Conservation (phyloP, 2,888 invertebrate species). For the Drepana falcataria region DNA sequence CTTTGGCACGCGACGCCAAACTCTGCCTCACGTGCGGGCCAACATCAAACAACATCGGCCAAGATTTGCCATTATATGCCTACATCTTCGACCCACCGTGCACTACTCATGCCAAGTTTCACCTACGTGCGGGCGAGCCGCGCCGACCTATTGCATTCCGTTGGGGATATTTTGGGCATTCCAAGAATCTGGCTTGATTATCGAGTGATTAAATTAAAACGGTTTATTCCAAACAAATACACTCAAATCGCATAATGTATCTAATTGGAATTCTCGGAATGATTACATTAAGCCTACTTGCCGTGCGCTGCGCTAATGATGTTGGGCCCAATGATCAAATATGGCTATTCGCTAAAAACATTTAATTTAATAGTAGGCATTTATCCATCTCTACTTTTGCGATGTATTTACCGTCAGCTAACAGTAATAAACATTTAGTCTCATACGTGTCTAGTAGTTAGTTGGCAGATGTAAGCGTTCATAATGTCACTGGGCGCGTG, state of each 20-base stretch:
- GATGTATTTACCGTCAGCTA: not conserved
- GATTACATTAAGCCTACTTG: too few species aligned
- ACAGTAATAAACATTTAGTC: constrained; percentile 2
- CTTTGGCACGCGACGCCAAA: constrained; percentile 54
- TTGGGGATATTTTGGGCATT: constrained; percentile 31
- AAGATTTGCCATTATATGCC: constrained; percentile 5
- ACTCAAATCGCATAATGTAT: too few species aligned
- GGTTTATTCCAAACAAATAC: not conserved
- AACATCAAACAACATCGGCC: constrained; percentile 9
- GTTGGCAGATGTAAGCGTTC: constrained; percentile 20
- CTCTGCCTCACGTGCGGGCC: constrained; percentile 26
- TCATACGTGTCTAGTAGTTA: not conserved
- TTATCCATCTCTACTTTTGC: not conserved
- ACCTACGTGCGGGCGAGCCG: constrained; percentile 11
- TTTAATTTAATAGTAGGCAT: too few species aligned
- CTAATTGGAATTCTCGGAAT: too few species aligned
- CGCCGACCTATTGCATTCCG: constrained; percentile 20
- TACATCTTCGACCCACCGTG: constrained; percentile 2
- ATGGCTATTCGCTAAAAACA: too few species aligned
- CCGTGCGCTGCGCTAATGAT: too few species aligned
- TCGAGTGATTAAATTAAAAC: not conserved
- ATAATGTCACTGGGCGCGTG: constrained; percentile 43
- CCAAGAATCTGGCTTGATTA: constrained; percentile 11
- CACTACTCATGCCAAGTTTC: constrained; percentile 5
- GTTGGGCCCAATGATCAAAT: too few species aligned